phyloP scores from a whole-genome alignment of 2,113 vertebrate genomes.

The Amphilophus citrinellus region DNA sequence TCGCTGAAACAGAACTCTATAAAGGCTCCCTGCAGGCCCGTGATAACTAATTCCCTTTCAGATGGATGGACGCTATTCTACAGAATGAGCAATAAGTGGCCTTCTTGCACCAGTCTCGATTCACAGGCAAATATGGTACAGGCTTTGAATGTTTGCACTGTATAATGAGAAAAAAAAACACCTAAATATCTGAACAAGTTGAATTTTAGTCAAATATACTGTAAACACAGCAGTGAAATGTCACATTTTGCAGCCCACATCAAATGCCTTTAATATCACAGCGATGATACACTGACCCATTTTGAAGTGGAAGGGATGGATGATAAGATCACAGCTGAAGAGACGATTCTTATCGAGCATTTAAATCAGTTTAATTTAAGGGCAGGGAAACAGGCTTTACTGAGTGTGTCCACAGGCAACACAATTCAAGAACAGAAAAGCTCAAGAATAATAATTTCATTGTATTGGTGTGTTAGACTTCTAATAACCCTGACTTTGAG shows the following conservation, averaged over 20 bases:
- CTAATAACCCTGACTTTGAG: neutral
- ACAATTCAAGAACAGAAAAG: neutral
- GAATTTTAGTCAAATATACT: slow-evolving; percentile 37
- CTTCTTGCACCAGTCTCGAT: slow-evolving; percentile 47
- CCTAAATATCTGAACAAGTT: slow-evolving; percentile 23
- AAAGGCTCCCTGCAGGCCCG: slow-evolving; percentile 74
- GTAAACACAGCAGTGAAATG: slow-evolving; percentile 63
- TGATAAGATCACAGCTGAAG: slow-evolving; percentile 60
- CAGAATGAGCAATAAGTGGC: slow-evolving; percentile 61
- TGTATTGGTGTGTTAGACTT: slow-evolving; percentile 78
- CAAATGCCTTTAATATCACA: slow-evolving; percentile 62
- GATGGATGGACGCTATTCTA: slow-evolving; percentile 61
- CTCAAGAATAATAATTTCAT: slow-evolving; percentile 83
- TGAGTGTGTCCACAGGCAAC: slow-evolving; percentile 32
- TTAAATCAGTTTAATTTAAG: slow-evolving; percentile 67
- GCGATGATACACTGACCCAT: slow-evolving; percentile 54
- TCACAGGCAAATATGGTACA: slow-evolving; percentile 41
- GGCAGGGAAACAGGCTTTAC: slow-evolving; percentile 35
- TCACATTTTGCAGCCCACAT: slow-evolving; percentile 65
- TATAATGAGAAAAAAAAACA: slow-evolving; percentile 9
- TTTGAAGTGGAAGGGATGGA: slow-evolving; percentile 58
- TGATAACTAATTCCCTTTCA: slow-evolving; percentile 76
- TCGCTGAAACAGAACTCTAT: slow-evolving; percentile 71
- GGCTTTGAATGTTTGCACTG: slow-evolving; percentile 20
- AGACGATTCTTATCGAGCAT: slow-evolving; percentile 62